Percentiles rank a stretch among this genome's conserved stretches.
phyloP scores from a whole-genome alignment of 2,888 invertebrate genomes.

The Drosophila hamatofila region DNA sequence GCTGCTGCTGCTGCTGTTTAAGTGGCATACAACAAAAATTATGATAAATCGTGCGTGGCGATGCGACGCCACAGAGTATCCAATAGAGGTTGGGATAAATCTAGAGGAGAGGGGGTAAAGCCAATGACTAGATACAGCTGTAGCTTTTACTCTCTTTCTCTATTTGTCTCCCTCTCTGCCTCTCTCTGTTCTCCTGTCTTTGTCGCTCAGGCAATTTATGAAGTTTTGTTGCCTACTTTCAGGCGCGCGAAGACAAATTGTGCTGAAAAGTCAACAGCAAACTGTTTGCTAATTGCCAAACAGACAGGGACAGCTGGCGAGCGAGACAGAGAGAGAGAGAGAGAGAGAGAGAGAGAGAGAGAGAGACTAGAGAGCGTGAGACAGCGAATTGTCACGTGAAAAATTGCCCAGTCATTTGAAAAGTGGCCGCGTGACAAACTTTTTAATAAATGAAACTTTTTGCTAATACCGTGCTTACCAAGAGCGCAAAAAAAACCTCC shows the following conservation, averaged over 20 bases:
- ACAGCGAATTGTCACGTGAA: constrained; percentile 73
- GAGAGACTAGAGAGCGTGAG: background rate
- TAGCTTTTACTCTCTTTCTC: background rate
- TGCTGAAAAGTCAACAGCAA: constrained; percentile 72
- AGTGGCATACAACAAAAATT: constrained; percentile 61
- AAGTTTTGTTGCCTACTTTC: constrained; percentile 70
- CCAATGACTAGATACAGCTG: constrained; percentile 18
- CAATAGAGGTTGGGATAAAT: background rate
- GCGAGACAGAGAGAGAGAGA: background rate
- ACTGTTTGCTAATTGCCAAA: constrained; percentile 73
- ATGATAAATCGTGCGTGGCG: constrained; percentile 71
- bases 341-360: background rate
- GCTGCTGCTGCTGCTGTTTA: constrained; percentile 39
- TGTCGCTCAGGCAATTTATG: constrained; percentile 57
- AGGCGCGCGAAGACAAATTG: constrained; percentile 75
- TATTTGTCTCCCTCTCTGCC: background rate
- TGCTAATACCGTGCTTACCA: constrained; percentile 30
- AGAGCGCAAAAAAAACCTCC: background rate
- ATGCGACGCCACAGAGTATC: constrained; percentile 45
- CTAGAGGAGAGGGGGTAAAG: background rate
- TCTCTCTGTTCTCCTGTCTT: background rate
- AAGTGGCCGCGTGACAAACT: constrained; percentile 73
- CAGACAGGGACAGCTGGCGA: constrained; percentile 1
- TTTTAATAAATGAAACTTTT: constrained; percentile 78
- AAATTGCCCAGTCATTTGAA: constrained; percentile 78